A percentile compares a stretch with the other conserved stretches of the same genome.
Evolutionary conservation across 2,888 invertebrate genomes (phyloP).

Genomic region (Odiellus spinosus): DNA sequence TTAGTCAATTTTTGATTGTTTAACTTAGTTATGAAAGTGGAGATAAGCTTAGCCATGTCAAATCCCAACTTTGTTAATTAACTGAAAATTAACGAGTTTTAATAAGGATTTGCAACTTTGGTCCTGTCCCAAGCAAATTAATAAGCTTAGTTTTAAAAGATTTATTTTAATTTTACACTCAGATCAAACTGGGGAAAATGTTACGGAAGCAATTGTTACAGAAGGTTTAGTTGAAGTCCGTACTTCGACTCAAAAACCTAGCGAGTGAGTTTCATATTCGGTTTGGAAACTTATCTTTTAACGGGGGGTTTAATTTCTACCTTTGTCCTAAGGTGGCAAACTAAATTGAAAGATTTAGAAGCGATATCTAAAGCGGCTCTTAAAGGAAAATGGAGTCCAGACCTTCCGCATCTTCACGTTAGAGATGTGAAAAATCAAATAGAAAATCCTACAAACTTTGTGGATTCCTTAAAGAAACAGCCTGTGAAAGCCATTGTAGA

Average conservation of each 20-base stretch:
- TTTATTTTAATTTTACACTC: constrained; percentile 12
- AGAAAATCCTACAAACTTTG: constrained; percentile 64
- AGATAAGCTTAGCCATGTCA: too few species aligned
- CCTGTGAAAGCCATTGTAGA: constrained; percentile 84
- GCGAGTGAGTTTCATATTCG: constrained; percentile 42
- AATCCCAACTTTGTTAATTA: too few species aligned
- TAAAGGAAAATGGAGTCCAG: constrained; percentile 49
- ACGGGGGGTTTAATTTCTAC: too few species aligned
- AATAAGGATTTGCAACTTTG: too few species aligned
- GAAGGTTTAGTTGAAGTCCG: constrained; percentile 79
- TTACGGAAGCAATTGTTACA: constrained; percentile 68
- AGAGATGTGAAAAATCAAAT: constrained; percentile 75
- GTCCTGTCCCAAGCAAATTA: too few species aligned
- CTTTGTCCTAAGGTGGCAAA: constrained; percentile 19
- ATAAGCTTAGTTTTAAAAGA: too few species aligned
- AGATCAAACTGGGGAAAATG: constrained; percentile 60
- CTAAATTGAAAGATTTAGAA: constrained; percentile 60
- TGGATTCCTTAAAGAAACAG: constrained; percentile 69
- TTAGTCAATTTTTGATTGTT: too few species aligned
- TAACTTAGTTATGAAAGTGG: too few species aligned
- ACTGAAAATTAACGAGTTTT: too few species aligned
- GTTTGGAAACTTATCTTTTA: too few species aligned
- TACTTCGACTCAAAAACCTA: constrained; percentile 27
- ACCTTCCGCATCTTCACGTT: constrained; percentile 39
- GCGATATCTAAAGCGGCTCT: constrained; percentile 72